A percentile compares a stretch with the other conserved stretches of the same genome.
phyloP scores from a whole-genome alignment of 1,140 invertebrate species.

The Drosophila equinoxialis region DNA sequence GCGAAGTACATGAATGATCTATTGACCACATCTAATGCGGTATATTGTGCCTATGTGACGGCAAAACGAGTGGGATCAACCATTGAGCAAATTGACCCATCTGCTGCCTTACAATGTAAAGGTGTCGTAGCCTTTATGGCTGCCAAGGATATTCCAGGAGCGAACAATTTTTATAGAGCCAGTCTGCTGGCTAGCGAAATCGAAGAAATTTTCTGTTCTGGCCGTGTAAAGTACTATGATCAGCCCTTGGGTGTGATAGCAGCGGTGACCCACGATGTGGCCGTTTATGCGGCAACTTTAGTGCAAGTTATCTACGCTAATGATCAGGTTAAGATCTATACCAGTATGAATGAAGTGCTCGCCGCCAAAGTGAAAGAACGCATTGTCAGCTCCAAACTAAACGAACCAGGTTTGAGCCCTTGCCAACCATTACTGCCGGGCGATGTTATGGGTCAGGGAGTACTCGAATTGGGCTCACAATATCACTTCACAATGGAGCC shows the following conservation, averaged over 20 bases:
- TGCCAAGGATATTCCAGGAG: conserved; percentile 89
- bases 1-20: conserved; percentile 88
- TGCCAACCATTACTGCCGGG: conserved; percentile 79
- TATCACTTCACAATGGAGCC: conserved; percentile 87
- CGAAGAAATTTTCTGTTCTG: conserved; percentile 84
- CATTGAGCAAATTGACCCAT: conserved; percentile 85
- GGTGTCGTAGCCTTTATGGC: conserved; percentile 89
- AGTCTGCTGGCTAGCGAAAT: conserved; percentile 37
- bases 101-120: conserved; percentile 85
- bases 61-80: conserved; percentile 84
- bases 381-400: conserved; percentile 85
- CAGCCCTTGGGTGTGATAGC: conserved; percentile 90
- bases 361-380: conserved; percentile 87
- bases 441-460: conserved; percentile 55
- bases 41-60: conserved; percentile 87
- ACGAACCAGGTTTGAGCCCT: conserved; percentile 83
- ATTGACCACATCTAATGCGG: conserved; percentile 84
- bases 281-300: conserved; percentile 86
- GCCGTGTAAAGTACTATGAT: conserved; percentile 86
- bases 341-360: conserved; percentile 83
- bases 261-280: conserved; percentile 85
- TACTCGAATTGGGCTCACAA: conserved; percentile 76
- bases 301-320: conserved; percentile 87
- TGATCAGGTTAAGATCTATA: conserved; percentile 39
- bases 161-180: conserved; percentile 84